A percentile compares a stretch with the other conserved stretches of the same genome.
Evolutionary conservation across 2,797 vertebrate genomes (phyloP).

Genomic region (Huso huso): DNA sequence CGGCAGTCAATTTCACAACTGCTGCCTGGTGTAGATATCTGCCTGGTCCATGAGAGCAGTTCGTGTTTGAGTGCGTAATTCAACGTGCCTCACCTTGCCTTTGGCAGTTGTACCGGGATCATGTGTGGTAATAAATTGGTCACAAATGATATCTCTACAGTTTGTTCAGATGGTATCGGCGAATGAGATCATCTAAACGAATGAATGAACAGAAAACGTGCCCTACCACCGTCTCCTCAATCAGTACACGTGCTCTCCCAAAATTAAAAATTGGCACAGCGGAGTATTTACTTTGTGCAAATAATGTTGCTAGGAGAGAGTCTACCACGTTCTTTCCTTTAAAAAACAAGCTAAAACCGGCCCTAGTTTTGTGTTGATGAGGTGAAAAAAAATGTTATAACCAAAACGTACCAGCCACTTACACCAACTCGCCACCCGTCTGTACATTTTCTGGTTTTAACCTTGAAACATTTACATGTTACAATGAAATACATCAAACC

Average conservation of each 20-base stretch:
- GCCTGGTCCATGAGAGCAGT: slow-evolving; percentile 11
- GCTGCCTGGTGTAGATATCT: slow-evolving; percentile 12
- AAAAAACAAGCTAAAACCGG: too few relatives aligned
- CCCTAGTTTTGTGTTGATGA: too few relatives aligned
- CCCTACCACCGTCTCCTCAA: slow-evolving; percentile 7
- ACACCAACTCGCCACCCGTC: too few relatives aligned
- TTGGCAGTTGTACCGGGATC: slow-evolving; percentile 5
- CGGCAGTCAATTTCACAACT: too few relatives aligned
- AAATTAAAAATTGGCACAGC: neutral
- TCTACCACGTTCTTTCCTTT: neutral
- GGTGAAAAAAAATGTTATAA: too few relatives aligned
- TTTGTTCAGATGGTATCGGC: slow-evolving; percentile 15
- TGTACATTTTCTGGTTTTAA: too few relatives aligned
- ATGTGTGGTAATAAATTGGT: neutral
- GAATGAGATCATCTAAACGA: slow-evolving; percentile 20
- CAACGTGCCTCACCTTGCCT: slow-evolving; percentile 10
- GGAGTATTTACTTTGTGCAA: neutral
- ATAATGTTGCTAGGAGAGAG: slow-evolving; percentile 4
- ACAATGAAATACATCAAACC: too few relatives aligned
- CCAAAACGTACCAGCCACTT: too few relatives aligned
- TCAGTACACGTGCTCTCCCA: slow-evolving; percentile 3
- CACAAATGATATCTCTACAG: slow-evolving; percentile 15
- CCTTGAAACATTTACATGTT: too few relatives aligned
- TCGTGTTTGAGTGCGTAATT: slow-evolving; percentile 16
- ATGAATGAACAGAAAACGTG: slow-evolving; percentile 30